phyloP scores from a whole-genome alignment of 2,797 vertebrate species.

The Lepilemur ruficaudatus region DNA sequence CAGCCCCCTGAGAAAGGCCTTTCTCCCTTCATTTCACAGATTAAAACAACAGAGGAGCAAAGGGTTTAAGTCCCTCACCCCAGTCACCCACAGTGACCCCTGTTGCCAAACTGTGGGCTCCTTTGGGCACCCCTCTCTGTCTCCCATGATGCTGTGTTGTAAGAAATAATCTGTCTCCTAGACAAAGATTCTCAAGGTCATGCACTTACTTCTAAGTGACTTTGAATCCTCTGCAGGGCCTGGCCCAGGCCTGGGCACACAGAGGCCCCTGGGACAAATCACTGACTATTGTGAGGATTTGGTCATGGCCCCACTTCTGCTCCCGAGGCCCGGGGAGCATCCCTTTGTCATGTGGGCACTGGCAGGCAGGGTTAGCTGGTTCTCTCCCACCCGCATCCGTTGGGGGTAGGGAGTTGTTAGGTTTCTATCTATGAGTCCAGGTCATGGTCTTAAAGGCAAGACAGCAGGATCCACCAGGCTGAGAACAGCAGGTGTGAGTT shows the following conservation, averaged over 20 bases:
- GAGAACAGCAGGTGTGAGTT: rapidly evolving
- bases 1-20: neutral
- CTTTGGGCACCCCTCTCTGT: neutral
- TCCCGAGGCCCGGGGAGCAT: neutral
- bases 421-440: neutral
- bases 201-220: neutral
- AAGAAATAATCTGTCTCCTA: neutral
- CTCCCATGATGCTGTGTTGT: neutral
- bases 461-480: neutral
- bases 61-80: neutral
- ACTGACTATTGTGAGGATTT: rapidly evolving
- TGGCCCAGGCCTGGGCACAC: neutral
- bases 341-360: too few species aligned
- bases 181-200: neutral
- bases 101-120: neutral
- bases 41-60: neutral
- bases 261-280: neutral
- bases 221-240: neutral
- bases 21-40: neutral
- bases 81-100: neutral
- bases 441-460: neutral
- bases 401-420: too few species aligned
- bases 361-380: neutral
- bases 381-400: neutral
- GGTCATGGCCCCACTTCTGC: neutral